These are phyloP conservation scores for Scaptodrosophila latifasciaeformis DNA, from an alignment of 2,888 invertebrate genomes.

Conservation along the genomic window DNA sequence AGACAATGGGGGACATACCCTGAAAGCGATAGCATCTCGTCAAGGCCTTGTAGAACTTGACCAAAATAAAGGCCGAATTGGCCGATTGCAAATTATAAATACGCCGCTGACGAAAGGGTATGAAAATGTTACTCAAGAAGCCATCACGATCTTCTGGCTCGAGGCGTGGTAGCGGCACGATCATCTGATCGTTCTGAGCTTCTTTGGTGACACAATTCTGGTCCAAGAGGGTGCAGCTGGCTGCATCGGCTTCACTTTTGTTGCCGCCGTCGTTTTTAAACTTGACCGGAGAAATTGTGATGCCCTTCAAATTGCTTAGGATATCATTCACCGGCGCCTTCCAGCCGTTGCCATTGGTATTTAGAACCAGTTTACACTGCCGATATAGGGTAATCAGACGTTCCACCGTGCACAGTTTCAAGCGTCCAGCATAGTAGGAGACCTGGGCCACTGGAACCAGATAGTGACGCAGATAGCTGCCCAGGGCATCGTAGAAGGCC, in stretches of 20 bases:
- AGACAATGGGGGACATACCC: slow-evolving; percentile 53
- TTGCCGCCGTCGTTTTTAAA: neutral
- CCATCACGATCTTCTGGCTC: slow-evolving; percentile 55
- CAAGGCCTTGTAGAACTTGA: slow-evolving; percentile 69
- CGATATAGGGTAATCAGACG: slow-evolving; percentile 58
- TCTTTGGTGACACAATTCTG: slow-evolving; percentile 41
- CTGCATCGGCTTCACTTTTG: slow-evolving; percentile 33
- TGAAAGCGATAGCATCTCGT: slow-evolving; percentile 69
- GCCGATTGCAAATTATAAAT: slow-evolving; percentile 68
- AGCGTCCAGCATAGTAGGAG: slow-evolving; percentile 71
- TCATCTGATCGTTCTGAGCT: slow-evolving; percentile 56
- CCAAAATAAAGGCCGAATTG: slow-evolving; percentile 61
- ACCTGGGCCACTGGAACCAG: slow-evolving; percentile 69
- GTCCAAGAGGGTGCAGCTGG: slow-evolving; percentile 64
- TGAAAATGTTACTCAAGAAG: slow-evolving; percentile 66
- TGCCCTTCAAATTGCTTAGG: slow-evolving; percentile 21
- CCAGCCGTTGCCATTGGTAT: slow-evolving; percentile 75
- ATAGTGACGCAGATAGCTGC: slow-evolving; percentile 70
- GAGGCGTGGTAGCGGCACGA: slow-evolving; percentile 70
- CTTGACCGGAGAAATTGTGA: slow-evolving; percentile 19
- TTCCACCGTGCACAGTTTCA: slow-evolving; percentile 56
- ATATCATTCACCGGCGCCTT: slow-evolving; percentile 52
- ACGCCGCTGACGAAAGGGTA: slow-evolving; percentile 69
- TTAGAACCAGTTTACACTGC: slow-evolving; percentile 64
- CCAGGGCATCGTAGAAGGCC: slow-evolving; percentile 72